phyloP scores from a whole-genome alignment of 92 coral and sea anemone genomes.

The Pocillopora meandrina region DNA sequence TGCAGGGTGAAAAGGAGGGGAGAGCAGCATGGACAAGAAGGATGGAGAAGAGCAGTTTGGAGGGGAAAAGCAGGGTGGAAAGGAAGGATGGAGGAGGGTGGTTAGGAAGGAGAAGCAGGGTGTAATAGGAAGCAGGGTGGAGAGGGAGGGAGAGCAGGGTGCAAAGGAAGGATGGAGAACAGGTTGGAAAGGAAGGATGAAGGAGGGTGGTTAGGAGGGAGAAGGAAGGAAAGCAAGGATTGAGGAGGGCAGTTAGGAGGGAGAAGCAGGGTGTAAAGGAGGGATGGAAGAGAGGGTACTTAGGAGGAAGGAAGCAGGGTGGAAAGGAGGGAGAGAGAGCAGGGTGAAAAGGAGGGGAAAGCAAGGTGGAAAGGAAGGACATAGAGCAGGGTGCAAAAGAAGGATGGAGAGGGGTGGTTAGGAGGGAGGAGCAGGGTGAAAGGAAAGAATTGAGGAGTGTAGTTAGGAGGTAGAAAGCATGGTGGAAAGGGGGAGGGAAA shows the following conservation, averaged over 20 bases:
- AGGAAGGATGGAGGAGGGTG: not conserved
- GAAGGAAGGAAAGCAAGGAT: too few species aligned
- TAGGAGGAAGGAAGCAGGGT: too few species aligned
- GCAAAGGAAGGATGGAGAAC: not conserved
- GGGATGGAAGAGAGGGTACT: not conserved
- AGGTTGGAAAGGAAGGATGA: too few species aligned
- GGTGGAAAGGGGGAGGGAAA: not conserved
- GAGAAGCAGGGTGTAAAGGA: not conserved
- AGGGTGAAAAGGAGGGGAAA: too few species aligned
- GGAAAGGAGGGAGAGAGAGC: too few species aligned
- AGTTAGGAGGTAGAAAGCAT: not conserved
- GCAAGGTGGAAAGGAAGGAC: too few species aligned
- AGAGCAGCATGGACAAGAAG: too few species aligned
- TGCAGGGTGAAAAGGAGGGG: too few species aligned
- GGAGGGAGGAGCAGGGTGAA: not conserved
- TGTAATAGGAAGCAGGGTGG: too few species aligned
- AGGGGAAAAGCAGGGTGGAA: not conserved
- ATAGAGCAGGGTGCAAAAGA: not conserved
- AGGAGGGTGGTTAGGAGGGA: too few species aligned
- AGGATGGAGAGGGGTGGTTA: not conserved
- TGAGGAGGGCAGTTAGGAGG: not conserved
- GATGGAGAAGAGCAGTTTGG: not conserved
- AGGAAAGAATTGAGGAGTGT: not conserved
- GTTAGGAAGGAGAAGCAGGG: too few species aligned
- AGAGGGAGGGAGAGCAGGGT: too few species aligned